Evolutionary conservation across 2,797 vertebrate genomes (phyloP), one percentile per base, ranked within the genome.

Genomic region (Pterois miles): DNA sequence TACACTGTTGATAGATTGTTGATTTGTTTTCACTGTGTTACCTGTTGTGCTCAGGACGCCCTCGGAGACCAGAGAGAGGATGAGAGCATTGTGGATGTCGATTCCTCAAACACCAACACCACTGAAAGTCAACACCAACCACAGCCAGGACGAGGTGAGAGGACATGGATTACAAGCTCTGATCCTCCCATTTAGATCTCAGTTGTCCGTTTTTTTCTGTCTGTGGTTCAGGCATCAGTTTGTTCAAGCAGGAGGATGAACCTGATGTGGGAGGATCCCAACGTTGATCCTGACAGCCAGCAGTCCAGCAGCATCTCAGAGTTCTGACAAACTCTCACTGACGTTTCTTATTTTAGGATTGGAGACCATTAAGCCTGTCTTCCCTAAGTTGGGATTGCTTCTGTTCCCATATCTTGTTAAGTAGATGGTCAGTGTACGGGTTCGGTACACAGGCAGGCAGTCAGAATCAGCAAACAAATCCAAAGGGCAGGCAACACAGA

Each of bases 21-120:
- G 13, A 63, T 14, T 22, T 2, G 11, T 14, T 43, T 43, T 1
- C 5, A 23, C 8, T 65, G 43, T 65, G 40, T 43, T 43, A 43
- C 40, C 40, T 43, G 40, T 16, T 18, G 7, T 43, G 57, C 83
- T 57, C 83, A 92, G 88, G 77, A 79, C 46, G 0, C 74, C 74
- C 0, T 0, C 57, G 8, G 74, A 81, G 36, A 22, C 65, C 43
- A 48, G 8, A 8, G 67, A 84, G 18, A 59, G 18, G 23, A 23
- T 78, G 63, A 16, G n/a, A 71, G 31, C 9, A 0, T 0, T 76
- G 36, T 53, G 38, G 58, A 58, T 5, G 14, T 25, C 43, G 0
- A 64, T 48, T 36, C 89, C 88, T 36, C 43, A 8, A 2, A 90
- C 89, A 0, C 90, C 90, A 0, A 88, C 83, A 0, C 87, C 89